Evolutionary conservation across 2,797 vertebrate genomes (phyloP).

Genomic region (Melanotaenia boesemani): DNA sequence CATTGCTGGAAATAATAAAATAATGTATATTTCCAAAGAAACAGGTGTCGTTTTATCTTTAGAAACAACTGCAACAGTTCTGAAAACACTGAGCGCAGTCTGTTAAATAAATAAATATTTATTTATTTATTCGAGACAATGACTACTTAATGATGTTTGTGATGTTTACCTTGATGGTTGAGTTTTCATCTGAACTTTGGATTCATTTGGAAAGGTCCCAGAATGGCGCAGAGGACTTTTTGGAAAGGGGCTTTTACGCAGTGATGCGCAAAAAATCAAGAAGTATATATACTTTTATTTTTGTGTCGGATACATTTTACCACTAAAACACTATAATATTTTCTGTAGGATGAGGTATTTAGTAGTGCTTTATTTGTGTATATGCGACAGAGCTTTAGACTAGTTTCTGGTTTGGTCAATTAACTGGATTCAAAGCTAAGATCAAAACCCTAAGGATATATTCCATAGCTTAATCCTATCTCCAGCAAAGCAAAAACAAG

Average conservation of each 20-base stretch:
- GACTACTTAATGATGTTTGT: background rate
- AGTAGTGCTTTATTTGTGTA: background rate
- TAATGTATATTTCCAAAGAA: constrained; percentile 19
- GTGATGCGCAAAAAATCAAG: constrained; percentile 18
- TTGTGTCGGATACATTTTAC: background rate
- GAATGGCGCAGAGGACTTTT: background rate
- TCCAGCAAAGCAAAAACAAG: constrained; percentile 21
- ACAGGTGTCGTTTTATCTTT: background rate
- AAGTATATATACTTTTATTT: background rate
- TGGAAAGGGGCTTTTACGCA: constrained; percentile 21
- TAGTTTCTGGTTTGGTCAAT: background rate
- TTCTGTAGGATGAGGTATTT: background rate
- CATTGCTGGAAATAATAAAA: constrained; percentile 50
- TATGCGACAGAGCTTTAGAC: background rate
- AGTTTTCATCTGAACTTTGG: background rate
- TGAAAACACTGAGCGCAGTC: background rate
- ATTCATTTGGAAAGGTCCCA: background rate
- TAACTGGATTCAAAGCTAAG: background rate
- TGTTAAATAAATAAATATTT: no score
- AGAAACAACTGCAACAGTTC: background rate
- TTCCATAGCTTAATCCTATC: constrained; percentile 43
- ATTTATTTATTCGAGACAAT: background rate
- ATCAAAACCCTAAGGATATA: no score
- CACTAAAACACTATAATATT: no score
- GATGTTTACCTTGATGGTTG: background rate